A percentile compares a stretch with the other conserved stretches of the same genome.
Conservation (phyloP, 2,113 vertebrate genomes). For the Smithornis capensis region DNA sequence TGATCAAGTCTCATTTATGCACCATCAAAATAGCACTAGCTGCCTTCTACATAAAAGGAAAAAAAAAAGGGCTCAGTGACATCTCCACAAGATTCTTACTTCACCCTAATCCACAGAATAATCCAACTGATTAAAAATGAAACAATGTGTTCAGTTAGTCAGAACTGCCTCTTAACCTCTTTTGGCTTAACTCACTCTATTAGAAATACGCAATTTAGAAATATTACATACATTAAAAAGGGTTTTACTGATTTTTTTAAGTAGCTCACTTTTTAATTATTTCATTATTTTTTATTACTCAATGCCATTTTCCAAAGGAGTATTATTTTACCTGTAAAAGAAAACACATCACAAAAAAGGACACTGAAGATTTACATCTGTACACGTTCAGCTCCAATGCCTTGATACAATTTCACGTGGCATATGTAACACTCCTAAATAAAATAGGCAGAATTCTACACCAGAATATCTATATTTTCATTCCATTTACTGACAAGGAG, state of each 20-base stretch:
- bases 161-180: background rate
- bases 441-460: background rate
- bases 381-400: background rate
- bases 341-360: background rate
- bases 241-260: background rate
- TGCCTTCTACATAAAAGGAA: constrained; percentile 16
- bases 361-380: background rate
- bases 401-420: background rate
- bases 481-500: background rate
- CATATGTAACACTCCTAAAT: background rate
- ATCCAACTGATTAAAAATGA: constrained; percentile 6
- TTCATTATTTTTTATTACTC: background rate
- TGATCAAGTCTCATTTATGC: constrained; percentile 38
- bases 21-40: constrained; percentile 33
- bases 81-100: background rate
- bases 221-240: background rate
- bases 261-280: background rate
- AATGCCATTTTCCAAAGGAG: background rate
- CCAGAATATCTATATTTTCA: background rate
- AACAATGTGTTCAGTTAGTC: background rate
- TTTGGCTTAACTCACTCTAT: background rate
- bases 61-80: background rate
- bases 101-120: background rate
- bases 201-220: background rate
- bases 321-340: background rate